Percentiles rank a stretch among this genome's conserved stretches.
phyloP scores from a whole-genome alignment of 2,113 vertebrate species.

The Campylomormyrus tamandua region DNA sequence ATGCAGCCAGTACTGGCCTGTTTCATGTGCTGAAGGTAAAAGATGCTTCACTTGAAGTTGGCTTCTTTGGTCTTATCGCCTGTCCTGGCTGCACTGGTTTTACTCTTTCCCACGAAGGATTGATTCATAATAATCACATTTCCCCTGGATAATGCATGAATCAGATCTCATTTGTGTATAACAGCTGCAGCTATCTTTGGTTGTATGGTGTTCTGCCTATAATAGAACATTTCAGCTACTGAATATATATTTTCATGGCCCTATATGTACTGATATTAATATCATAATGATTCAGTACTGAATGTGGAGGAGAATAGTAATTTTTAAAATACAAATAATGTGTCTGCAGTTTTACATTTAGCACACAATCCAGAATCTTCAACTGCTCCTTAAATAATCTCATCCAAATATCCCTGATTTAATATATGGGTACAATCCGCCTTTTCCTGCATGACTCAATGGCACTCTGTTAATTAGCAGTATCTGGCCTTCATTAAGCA shows the following conservation, averaged over 20 bases:
- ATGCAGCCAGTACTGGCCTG: neutral
- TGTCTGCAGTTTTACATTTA: neutral
- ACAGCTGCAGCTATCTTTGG: neutral
- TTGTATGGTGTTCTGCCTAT: neutral
- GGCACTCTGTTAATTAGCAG: neutral
- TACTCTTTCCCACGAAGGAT: neutral
- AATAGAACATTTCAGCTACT: neutral
- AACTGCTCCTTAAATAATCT: neutral
- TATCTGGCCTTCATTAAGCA: neutral
- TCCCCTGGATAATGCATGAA: neutral
- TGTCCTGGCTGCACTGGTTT: neutral
- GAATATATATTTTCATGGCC: neutral
- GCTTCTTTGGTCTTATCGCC: neutral
- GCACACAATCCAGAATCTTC: neutral
- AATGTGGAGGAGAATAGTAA: neutral
- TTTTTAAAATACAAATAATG: no score
- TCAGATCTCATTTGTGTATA: neutral
- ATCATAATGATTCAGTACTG: neutral
- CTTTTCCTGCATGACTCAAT: neutral
- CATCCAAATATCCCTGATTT: neutral
- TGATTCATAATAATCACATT: neutral
- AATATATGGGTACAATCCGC: neutral
- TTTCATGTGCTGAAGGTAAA: neutral
- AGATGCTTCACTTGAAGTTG: neutral
- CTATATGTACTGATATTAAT: neutral